These are phyloP conservation scores for Valencia hispanica DNA, from an alignment of 2,797 vertebrate genomes.

Conservation along the genomic window DNA sequence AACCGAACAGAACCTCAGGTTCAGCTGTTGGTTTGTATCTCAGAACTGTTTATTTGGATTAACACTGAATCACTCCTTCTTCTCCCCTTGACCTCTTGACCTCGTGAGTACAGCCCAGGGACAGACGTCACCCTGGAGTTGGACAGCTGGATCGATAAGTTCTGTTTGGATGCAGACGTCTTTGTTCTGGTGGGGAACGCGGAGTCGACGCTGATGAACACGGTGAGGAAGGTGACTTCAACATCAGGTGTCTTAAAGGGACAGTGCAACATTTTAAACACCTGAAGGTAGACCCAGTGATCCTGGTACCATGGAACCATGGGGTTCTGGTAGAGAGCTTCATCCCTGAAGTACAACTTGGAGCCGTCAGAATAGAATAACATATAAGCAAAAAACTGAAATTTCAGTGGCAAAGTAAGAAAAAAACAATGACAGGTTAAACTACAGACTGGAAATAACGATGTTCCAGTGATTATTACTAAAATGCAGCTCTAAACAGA, in stretches of 20 bases:
- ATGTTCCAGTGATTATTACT: no score
- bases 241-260: neutral
- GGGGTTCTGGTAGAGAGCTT: no score
- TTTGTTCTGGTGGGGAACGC: constrained; percentile 96
- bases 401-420: no score
- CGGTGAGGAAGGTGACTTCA: constrained; percentile 73
- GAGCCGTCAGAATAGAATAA: no score
- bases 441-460: no score
- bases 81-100: constrained; percentile 8
- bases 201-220: constrained; percentile 96
- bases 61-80: neutral
- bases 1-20: neutral
- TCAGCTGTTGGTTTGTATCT: neutral
- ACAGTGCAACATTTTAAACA: neutral
- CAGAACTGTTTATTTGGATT: neutral
- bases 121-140: constrained; percentile 93
- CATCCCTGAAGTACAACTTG: no score
- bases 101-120: constrained; percentile 84
- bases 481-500: no score
- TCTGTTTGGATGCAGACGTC: constrained; percentile 94
- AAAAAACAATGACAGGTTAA: no score
- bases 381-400: no score
- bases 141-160: constrained; percentile 96
- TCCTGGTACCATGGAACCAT: no score
- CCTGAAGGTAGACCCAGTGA: no score